Base-by-base conservation (phyloP, 1,140 invertebrate species). In the Himalopsyche phryganea region DNA sequence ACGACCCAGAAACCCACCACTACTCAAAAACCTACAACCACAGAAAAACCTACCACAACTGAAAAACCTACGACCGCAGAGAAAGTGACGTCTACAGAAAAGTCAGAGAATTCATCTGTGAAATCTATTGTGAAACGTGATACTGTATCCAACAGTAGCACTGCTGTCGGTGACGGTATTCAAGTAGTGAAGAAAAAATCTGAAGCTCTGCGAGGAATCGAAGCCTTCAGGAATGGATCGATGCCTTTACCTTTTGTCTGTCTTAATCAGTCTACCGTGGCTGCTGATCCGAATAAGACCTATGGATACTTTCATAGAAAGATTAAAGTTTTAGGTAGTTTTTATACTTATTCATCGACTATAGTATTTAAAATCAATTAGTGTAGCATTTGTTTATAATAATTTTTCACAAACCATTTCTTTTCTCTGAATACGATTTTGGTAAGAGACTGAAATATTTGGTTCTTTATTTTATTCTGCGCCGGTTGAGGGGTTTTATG, bases 251-350 rank as follows among this genome's bases (percentile, higher is more conserved):
- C 81, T 1, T 82, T 79, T 56, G 75, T 82, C 57, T 88, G 85
- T 66, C 70, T 83, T 17, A 84, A 83, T 63, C 74, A 79, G 1
- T 80, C 80, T 18, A 70, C 80, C 9, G 74, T 89, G 17, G 77
- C 82, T 0, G 76, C 80, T 40, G 82, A 86, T 70, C 72, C 81
- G 3, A 81, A 82, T 32, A 86, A 87, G 61, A 83, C 81, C 4
- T 89, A 88, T 71, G 89, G 89, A n/a, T 84, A 85, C 68, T 91
- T 86, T 65, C 67, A 78, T n/a, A 79, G 76, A 54, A 77, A 76
- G 40, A 66, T 89, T 46, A 74, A 75, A 28, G 76, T 83, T 7
- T 82, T 82, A 81, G 83, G 87, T 88, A 63, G 74, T 28, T 28
- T 28, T 28, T 28, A 5, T 28, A 28, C n/a, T n/a, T n/a, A n/a